Evolutionary conservation across 2,797 vertebrate species (phyloP).

Genomic region (Melanitta fusca): DNA sequence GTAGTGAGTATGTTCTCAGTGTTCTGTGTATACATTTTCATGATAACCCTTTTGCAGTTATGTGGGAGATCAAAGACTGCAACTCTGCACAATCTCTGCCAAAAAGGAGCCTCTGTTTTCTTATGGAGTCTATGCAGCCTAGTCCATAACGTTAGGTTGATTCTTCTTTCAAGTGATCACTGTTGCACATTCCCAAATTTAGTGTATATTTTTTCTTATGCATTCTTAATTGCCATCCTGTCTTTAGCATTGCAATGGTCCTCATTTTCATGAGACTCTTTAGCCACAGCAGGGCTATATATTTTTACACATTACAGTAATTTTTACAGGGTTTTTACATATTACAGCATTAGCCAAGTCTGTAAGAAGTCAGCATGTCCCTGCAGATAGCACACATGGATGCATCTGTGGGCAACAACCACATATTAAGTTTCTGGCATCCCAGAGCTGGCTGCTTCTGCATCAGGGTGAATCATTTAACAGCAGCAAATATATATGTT

Average conservation of each 20-base stretch:
- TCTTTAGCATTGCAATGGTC: not conserved
- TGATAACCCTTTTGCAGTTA: not conserved
- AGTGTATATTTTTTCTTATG: not conserved
- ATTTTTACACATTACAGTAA: not conserved
- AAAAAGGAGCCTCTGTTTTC: not conserved
- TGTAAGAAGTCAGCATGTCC: not conserved
- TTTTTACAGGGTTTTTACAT: too few relatives aligned
- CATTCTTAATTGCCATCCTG: not conserved
- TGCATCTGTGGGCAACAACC: not conserved
- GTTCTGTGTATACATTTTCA: not conserved
- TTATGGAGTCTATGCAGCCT: not conserved
- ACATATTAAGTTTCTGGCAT: not conserved
- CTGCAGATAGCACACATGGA: not conserved
- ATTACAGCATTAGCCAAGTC: not conserved
- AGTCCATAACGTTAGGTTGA: rapidly evolving
- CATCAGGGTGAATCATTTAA: not conserved
- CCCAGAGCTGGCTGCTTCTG: not conserved
- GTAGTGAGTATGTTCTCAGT: not conserved
- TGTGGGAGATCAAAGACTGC: not conserved
- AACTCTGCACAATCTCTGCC: not conserved
- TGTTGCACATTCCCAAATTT: not conserved
- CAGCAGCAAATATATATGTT: not conserved
- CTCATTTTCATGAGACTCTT: not conserved
- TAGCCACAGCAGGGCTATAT: not conserved
- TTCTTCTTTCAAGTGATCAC: not conserved